Evolutionary conservation across 35 echinoderm and acorn worm genomes (phyloP).

Genomic region (Apostichopus japonicus): DNA sequence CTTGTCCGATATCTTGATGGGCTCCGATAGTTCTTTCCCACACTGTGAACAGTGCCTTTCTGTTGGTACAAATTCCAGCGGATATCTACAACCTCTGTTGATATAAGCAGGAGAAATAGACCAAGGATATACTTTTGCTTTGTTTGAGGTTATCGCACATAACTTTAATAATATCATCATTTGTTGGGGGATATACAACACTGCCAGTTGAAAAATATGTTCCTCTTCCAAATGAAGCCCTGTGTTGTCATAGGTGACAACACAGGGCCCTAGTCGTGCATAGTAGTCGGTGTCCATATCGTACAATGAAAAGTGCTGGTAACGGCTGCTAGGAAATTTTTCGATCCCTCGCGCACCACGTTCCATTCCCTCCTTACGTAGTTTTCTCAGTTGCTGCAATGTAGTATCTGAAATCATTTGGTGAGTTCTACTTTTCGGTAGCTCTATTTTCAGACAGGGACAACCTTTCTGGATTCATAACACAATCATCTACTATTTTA

Average conservation of each 20-base stretch:
- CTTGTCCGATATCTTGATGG: slow-evolving; percentile 19
- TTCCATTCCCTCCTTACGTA: background rate
- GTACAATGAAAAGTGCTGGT: slow-evolving; percentile 14
- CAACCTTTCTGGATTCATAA: background rate
- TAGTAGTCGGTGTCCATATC: background rate
- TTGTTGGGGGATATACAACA: slow-evolving; percentile 6
- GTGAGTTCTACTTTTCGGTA: background rate
- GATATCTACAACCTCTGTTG: background rate
- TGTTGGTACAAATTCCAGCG: background rate
- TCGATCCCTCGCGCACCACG: background rate
- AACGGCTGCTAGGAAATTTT: slow-evolving; percentile 25
- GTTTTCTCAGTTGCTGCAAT: background rate
- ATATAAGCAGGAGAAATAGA: background rate
- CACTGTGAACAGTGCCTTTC: background rate
- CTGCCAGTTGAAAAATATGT: background rate
- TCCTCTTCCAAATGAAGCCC: background rate
- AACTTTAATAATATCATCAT: background rate
- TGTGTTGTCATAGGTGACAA: slow-evolving; percentile 23
- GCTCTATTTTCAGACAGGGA: background rate
- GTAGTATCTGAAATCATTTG: background rate
- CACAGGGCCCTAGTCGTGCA: slow-evolving; percentile 6
- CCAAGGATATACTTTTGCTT: slow-evolving; percentile 31
- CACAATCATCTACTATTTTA: slow-evolving; percentile 25
- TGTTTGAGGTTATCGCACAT: slow-evolving; percentile 20
- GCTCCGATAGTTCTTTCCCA: background rate